Evolutionary conservation across 2,797 vertebrate species (phyloP), one percentile per base, ranked within the genome.

Genomic region (Psittacula derbiana): DNA sequence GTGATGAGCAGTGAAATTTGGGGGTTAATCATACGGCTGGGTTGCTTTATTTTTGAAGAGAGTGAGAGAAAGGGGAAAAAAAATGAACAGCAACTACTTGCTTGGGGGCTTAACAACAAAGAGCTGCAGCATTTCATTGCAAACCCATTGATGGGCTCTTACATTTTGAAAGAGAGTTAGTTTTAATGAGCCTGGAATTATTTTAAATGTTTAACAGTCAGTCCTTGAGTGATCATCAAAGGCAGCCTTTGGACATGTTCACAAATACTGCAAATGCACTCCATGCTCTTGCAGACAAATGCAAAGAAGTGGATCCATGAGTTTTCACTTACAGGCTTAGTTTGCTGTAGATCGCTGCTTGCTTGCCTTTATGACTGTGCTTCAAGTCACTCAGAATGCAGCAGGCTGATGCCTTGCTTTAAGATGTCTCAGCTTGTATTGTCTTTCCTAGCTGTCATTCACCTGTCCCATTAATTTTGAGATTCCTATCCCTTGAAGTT

Each of bases 161-260:
- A 82, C n/a, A 52, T 90, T 97, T 92, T 92, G 89, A 93, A 96
- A 86, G 28, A 79, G 64, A 87, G n/a, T 79, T 97, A 64, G 76
- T 90, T 88, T 95, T 97, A 97, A 95, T 97, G 90, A 95, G 91
- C 62, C 66, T 96, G 82, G 83, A 95, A 95, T 95, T 86, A 94
- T 86, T 93, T 96, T 92, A 93, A 85, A 97, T 95, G 93, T 97
- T 97, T 97, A 96, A 91, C 74, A 94, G 97, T 93, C 93, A 94
- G 8, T 94, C 87, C 69, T 91, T 94, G 97, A 97, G 74, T 88
- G 86, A 96, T 97, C 94, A 94, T 92, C 91, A 92, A 95, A 95
- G 86, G 92, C 95, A 96, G 74, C 88, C 57, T 93, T 92, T 73
- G 87, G 82, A 95, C 86, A 9, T 25, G 78, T 96, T 95, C 67